phyloP scores from a whole-genome alignment of 2,797 vertebrate genomes.

The Diglossa cyanea region DNA sequence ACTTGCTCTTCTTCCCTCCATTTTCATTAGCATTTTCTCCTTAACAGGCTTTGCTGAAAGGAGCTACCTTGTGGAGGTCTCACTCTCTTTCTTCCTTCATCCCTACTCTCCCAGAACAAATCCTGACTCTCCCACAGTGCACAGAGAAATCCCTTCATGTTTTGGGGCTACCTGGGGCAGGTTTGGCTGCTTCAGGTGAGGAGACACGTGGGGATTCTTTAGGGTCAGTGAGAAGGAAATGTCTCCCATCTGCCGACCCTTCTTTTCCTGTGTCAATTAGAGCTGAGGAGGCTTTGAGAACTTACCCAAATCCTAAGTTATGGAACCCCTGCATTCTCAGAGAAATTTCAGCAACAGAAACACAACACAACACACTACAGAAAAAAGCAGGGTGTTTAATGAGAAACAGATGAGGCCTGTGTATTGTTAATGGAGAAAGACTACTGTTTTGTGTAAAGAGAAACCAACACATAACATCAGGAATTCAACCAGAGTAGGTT shows the following conservation, averaged over 20 bases:
- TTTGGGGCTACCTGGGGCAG: not conserved
- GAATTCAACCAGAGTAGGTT: not conserved
- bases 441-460: constrained; percentile 52
- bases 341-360: not conserved
- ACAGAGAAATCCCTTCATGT: not conserved
- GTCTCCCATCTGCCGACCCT: not conserved
- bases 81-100: not conserved
- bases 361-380: not conserved
- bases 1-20: not conserved
- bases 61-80: not conserved
- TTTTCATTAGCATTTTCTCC: not conserved
- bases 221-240: not conserved
- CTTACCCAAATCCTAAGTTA: not conserved
- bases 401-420: constrained; percentile 54
- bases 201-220: fast-evolving
- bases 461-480: not conserved
- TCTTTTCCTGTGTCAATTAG: not conserved
- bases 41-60: not conserved
- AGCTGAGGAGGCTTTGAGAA: not conserved
- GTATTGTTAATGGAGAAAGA: constrained; percentile 2
- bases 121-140: not conserved
- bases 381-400: constrained; percentile 25
- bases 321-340: not conserved
- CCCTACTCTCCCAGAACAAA: not conserved
- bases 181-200: not conserved